Percentiles rank a stretch among this genome's conserved stretches.
These are phyloP conservation scores for Ganaspis sp. DNA, from an alignment of 1,140 invertebrate species.

Conservation along the genomic window DNA sequence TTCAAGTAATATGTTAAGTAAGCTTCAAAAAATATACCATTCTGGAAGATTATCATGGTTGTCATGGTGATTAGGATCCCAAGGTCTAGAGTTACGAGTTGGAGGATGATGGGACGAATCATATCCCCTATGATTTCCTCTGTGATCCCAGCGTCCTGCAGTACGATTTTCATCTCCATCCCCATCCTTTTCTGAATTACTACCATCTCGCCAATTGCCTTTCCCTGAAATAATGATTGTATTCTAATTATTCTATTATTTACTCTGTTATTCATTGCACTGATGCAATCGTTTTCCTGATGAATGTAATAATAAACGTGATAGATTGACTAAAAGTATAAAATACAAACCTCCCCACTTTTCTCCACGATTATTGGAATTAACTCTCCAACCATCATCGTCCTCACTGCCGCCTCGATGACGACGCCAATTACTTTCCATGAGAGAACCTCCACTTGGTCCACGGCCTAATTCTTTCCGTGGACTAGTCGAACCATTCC, in stretches of 20 bases:
- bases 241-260: too few relatives aligned
- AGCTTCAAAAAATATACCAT: conserved; percentile 74
- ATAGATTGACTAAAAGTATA: conserved; percentile 59
- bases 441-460: conserved; percentile 74
- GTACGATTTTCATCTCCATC: conserved; percentile 64
- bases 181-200: conserved; percentile 70
- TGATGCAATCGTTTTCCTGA: too few relatives aligned
- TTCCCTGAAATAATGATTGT: conserved; percentile 60
- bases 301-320: too few relatives aligned
- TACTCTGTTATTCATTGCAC: too few relatives aligned
- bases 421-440: conserved; percentile 81
- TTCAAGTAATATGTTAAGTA: not conserved
- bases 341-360: conserved; percentile 79
- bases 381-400: conserved; percentile 79
- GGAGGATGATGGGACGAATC: conserved; percentile 70
- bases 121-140: conserved; percentile 71
- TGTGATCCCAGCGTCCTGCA: conserved; percentile 74
- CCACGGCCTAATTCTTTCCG: conserved; percentile 79
- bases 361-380: conserved; percentile 63
- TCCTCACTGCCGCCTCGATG: conserved; percentile 78
- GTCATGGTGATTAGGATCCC: conserved; percentile 74
- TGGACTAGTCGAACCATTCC: conserved; percentile 80
- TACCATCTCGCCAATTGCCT: conserved; percentile 83
- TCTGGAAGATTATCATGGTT: conserved; percentile 83
- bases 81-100: conserved; percentile 66